A percentile compares a stretch with the other conserved stretches of the same genome.
phyloP scores from a whole-genome alignment of 2,113 vertebrate genomes.

The Peromyscus californicus region DNA sequence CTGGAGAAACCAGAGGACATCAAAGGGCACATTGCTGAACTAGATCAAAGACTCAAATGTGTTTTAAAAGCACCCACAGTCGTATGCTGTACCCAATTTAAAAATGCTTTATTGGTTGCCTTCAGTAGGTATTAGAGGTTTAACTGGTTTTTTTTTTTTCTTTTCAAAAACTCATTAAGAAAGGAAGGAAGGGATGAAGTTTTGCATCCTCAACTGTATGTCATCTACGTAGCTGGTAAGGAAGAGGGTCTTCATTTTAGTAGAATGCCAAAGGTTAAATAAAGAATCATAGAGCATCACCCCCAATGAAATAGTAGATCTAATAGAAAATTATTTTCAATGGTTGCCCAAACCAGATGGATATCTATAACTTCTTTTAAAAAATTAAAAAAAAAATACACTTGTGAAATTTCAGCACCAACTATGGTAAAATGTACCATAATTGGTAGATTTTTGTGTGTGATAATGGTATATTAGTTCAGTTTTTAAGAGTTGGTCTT shows the following conservation, averaged over 20 bases:
- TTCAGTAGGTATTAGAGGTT: neutral
- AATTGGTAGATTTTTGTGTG: neutral
- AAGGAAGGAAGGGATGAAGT: neutral
- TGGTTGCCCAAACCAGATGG: neutral
- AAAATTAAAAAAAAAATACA: neutral
- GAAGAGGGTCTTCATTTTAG: neutral
- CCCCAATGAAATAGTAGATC: neutral
- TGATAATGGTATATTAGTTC: neutral
- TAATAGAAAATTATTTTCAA: neutral
- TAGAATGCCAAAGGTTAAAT: neutral
- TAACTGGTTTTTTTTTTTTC: neutral
- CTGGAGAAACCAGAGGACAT: neutral
- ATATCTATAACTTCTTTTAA: neutral
- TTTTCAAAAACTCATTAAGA: neutral
- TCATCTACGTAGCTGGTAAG: neutral
- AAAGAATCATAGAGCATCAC: neutral
- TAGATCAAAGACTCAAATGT: neutral
- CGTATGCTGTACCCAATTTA: neutral
- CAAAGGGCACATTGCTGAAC: neutral
- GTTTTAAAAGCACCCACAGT: neutral
- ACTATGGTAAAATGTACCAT: neutral
- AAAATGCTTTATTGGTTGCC: neutral
- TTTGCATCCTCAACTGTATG: neutral
- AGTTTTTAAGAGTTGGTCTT: neutral
- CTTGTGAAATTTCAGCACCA: neutral